Base-by-base conservation (phyloP, 2,797 vertebrate species). In the Chloroceryle amazona region DNA sequence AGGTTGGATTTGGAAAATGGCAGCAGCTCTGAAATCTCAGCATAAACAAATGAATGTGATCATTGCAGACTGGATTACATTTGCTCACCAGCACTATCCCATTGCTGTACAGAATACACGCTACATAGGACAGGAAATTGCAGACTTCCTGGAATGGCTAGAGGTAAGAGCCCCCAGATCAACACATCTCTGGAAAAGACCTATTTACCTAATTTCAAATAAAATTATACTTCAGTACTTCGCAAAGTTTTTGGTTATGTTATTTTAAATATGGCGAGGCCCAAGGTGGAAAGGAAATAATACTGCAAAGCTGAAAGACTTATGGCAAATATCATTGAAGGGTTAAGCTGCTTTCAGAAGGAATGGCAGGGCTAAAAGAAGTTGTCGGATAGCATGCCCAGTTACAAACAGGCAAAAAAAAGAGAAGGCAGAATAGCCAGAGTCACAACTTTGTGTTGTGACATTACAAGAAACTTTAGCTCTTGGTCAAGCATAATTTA, bases 21-120 rank as follows among this genome's bases (percentile, higher is more conserved):
- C 98, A 31, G 91, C 97, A 2, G 97, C 97, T 1, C 98, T 99
- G 55, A 99, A 99, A 97, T 97, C 97, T 35, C 97, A 95, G 26
- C 96, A 94, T 9, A 94, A 73, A 11, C 95, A 98, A 20, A 93
- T 98, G 57, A 99, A 99, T 0, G 98, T 99, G 89, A 89, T 99
- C 61, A 96, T 99, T 63, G 98, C 97, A 3, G 98, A 99, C 87
- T 99, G 99, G 99, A 84, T 99, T 33, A 26, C 81, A 2, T 97
- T 98, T 95, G 99, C 99, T 47, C 97, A 98, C 37, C 98, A 98
- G 44, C 98, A 99, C 97, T 99, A 99, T 4, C 98, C 99, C 33
- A 95, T 97, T 2, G 99, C 99, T 0, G 99, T 97, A 3, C 98
- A 96, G 88, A 99, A 99, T 61, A 99, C 99, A 3, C 99, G 99